Evolutionary conservation across 2,888 invertebrate genomes (phyloP), one percentile per base, ranked within the genome.

Genomic region (Helicoverpa assulta): DNA sequence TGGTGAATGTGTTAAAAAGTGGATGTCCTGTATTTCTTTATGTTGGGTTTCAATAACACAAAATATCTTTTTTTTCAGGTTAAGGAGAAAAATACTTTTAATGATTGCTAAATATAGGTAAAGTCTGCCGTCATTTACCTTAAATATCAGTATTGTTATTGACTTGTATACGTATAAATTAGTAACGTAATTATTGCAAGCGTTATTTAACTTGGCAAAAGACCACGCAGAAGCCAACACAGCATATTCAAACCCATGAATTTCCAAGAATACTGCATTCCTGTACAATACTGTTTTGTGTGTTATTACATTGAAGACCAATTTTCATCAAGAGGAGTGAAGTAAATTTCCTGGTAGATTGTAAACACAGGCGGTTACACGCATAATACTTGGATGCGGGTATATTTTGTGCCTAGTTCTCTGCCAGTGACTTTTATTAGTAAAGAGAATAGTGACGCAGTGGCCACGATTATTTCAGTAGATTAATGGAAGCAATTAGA

Each of bases 291-390:
- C n/a, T 47, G 47, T 47, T 47, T 47, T 16, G 16, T 47, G 47
- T 47, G n/a, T 47, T 47, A 47, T 47, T 47, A 47, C 47, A n/a
- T 47, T 47, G 47, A 47, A 47, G 47, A 47, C 47, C 47, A 5
- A 47, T 47, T 16, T 47, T 47, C 47, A 47, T 47, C 47, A 47
- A n/a, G 5, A n/a, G 6, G 47, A 56, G 43, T 52, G 12, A 19
- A 54, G 19, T 59, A 50, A 51, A 55, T 73, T 21, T 18, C 2
- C 6, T n/a, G 56, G 51, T 55, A 37, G 43, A 62, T 72, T 57
- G 51, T 72, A 60, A 70, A 71, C 66, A 67, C 50, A 26, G 53
- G 10, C 57, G n/a, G 47, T 50, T 21, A 29, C 43, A 55, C 74
- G n/a, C 43, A 66, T 33, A 19, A 57, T 26, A 73, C 19, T 50